A percentile compares a stretch with the other conserved stretches of the same genome.
Evolutionary conservation across 2,113 vertebrate species (phyloP).

Genomic region (Eidolon helvum): DNA sequence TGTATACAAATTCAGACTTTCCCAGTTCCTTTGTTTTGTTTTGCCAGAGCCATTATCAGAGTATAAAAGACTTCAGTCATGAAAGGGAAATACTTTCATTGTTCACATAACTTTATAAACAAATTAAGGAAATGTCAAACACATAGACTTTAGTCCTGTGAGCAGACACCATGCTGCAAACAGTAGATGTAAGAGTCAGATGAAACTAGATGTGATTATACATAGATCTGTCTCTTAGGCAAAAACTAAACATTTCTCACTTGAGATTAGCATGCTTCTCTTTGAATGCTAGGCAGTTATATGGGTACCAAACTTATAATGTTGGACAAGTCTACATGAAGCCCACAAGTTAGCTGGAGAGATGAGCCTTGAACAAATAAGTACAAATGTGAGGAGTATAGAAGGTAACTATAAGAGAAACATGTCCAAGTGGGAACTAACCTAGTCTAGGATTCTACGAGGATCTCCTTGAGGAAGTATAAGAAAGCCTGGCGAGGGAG

Average conservation of each 20-base stretch:
- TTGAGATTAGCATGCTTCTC: neutral
- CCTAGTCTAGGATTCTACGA: neutral
- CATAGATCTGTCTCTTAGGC: neutral
- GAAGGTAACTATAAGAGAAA: neutral
- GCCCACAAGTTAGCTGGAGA: neutral
- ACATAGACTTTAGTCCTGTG: neutral
- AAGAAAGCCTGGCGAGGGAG: rapidly evolving
- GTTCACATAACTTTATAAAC: conserved; percentile 49
- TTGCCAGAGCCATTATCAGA: neutral
- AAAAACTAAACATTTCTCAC: neutral
- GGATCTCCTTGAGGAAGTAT: neutral
- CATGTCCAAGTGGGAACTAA: neutral
- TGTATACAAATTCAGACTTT: neutral
- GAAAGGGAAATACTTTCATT: conserved; percentile 47
- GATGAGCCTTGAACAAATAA: neutral
- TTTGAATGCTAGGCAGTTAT: neutral
- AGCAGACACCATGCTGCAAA: neutral
- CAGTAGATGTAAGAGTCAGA: neutral
- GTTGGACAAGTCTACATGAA: neutral
- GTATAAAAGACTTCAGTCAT: neutral
- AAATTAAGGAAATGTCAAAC: conserved; percentile 29
- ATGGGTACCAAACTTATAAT: neutral
- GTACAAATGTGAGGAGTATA: neutral
- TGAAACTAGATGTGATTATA: neutral
- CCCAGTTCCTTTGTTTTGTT: conserved; percentile 34